A percentile compares a stretch with the other conserved stretches of the same genome.
Evolutionary conservation across 2,888 invertebrate species (phyloP).

Genomic region (Luperina testacea): DNA sequence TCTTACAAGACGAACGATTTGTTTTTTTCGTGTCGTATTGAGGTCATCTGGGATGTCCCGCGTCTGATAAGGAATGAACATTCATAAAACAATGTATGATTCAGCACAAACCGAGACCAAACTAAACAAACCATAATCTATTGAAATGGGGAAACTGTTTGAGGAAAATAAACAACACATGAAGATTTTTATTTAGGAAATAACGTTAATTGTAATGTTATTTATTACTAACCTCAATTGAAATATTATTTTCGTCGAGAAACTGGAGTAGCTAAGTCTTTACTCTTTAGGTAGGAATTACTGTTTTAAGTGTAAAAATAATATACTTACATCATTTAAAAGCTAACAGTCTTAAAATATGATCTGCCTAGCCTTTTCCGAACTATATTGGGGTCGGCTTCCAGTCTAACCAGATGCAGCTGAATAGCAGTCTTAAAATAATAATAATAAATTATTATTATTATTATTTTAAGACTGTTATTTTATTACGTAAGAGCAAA

Average conservation of each 20-base stretch:
- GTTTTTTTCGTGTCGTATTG: not conserved
- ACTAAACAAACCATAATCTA: not conserved
- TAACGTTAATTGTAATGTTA: not conserved
- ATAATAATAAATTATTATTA: too few relatives aligned
- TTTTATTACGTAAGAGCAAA: too few relatives aligned
- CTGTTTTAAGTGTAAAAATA: not conserved
- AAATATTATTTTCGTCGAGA: not conserved
- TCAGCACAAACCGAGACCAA: not conserved
- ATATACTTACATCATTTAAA: not conserved
- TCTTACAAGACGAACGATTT: not conserved
- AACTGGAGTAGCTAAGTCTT: not conserved
- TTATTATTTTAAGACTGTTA: too few relatives aligned
- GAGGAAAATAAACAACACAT: not conserved
- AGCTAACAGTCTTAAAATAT: too few relatives aligned
- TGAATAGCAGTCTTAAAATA: too few relatives aligned
- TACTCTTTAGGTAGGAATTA: not conserved
- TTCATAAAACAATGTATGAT: constrained; percentile 6
- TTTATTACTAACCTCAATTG: too few relatives aligned
- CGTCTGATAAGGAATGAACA: not conserved
- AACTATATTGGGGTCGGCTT: too few relatives aligned
- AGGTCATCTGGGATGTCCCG: constrained; percentile 22
- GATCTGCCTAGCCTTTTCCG: too few relatives aligned
- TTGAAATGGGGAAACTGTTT: not conserved
- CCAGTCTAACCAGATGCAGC: too few relatives aligned
- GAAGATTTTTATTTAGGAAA: not conserved